A percentile compares a stretch with the other conserved stretches of the same genome.
Conservation (phyloP, 2,888 invertebrate species). For the Troilus luridus region DNA sequence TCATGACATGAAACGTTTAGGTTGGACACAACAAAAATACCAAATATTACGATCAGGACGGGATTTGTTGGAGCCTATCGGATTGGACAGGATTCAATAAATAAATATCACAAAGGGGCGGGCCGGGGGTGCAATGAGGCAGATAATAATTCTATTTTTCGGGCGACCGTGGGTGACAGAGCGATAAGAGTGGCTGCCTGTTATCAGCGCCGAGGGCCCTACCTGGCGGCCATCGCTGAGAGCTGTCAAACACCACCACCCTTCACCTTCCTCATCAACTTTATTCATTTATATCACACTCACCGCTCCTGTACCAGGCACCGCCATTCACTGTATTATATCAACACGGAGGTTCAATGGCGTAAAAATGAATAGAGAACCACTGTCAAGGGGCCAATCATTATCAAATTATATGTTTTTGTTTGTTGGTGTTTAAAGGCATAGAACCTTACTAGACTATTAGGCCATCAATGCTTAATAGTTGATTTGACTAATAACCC, state of each 20-base stretch:
- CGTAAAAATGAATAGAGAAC: neutral
- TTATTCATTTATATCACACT: slow-evolving; percentile 3
- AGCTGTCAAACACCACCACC: neutral
- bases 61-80: neutral
- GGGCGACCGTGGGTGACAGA: neutral
- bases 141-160: slow-evolving; percentile 21
- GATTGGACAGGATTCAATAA: neutral
- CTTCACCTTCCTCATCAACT: neutral
- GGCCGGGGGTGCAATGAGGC: neutral
- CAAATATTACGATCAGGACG: neutral
- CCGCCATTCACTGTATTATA: neutral
- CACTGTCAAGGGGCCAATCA: neutral
- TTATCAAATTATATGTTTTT: neutral
- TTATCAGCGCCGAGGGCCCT: neutral
- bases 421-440: too few species aligned
- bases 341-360: neutral
- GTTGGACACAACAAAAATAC: neutral
- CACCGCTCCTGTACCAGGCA: neutral
- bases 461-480: too few species aligned
- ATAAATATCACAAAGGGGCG: neutral
- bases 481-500: too few species aligned
- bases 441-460: too few species aligned
- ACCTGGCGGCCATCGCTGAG: neutral
- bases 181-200: slow-evolving; percentile 5
- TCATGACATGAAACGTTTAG: neutral